Percentiles rank a stretch among this genome's conserved stretches.
Conservation (phyloP, 53 echinoderm and acorn worm species). For the Luidia sarsii region DNA sequence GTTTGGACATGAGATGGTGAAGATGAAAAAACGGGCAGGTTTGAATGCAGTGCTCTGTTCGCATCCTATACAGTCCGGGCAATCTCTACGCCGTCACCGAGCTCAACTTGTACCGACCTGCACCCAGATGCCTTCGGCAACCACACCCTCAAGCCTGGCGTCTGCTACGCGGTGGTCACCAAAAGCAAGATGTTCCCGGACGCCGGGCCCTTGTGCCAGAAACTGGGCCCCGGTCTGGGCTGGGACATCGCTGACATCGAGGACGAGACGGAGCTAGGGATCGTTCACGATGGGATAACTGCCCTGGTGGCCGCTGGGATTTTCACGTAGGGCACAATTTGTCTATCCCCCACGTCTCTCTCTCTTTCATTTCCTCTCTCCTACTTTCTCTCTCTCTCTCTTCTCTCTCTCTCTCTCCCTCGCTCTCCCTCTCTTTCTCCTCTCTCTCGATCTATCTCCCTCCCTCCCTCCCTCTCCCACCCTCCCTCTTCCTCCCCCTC, state of each 20-base stretch:
- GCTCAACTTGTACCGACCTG: constrained; percentile 3
- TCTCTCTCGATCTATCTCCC: too few relatives aligned
- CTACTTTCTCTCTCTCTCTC: not conserved
- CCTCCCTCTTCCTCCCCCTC: too few relatives aligned
- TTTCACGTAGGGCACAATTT: too few relatives aligned
- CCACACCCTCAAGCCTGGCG: not conserved
- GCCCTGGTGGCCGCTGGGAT: not conserved
- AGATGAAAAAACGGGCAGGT: too few relatives aligned
- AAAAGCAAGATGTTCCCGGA: not conserved
- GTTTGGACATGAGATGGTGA: too few relatives aligned
- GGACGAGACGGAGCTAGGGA: not conserved
- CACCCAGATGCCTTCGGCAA: not conserved
- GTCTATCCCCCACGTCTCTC: too few relatives aligned
- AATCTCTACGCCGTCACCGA: too few relatives aligned
- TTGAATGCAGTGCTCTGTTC: too few relatives aligned
- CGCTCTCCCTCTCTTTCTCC: too few relatives aligned
- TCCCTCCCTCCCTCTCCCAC: too few relatives aligned
- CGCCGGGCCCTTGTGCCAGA: not conserved
- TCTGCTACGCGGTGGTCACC: not conserved
- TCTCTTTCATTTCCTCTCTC: not conserved
- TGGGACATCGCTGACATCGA: constrained; percentile 12
- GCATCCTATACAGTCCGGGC: too few relatives aligned
- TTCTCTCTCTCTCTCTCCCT: too few relatives aligned
- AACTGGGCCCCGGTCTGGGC: not conserved
- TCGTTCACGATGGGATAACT: not conserved